Conservation (phyloP, 2,113 vertebrate genomes). For the Zosterops japonicus region DNA sequence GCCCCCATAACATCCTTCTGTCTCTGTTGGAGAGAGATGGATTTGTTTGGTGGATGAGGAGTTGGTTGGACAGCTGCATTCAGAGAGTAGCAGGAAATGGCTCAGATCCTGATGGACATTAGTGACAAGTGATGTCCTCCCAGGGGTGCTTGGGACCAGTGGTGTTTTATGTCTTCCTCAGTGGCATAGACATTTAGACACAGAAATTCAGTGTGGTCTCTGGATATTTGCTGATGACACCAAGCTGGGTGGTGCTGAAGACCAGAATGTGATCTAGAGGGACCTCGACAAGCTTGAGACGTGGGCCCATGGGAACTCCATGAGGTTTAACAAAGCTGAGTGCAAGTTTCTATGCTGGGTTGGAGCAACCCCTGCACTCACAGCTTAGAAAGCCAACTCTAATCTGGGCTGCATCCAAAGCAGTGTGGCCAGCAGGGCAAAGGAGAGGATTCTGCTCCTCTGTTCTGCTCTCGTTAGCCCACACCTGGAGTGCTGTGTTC, state of each 20-base stretch:
- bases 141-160: neutral
- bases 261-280: neutral
- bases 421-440: neutral
- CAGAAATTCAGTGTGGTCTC: neutral
- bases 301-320: neutral
- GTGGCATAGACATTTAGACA: neutral
- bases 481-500: neutral
- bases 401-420: neutral
- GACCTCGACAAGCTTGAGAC: neutral
- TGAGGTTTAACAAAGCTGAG: neutral
- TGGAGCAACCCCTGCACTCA: neutral
- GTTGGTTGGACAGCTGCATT: neutral
- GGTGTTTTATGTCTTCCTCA: neutral
- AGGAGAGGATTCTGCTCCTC: neutral
- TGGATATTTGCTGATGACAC: neutral
- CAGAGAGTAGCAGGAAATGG: neutral
- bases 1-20: neutral
- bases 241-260: neutral
- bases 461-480: neutral
- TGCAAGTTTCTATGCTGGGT: neutral
- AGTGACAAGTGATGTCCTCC: neutral
- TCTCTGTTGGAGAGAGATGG: neutral
- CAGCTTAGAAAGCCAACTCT: neutral
- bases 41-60: neutral
- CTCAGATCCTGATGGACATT: neutral